Evolutionary conservation across 2,113 vertebrate genomes (phyloP), one percentile per base, ranked within the genome.

Genomic region (Mandrillus leucophaeus): DNA sequence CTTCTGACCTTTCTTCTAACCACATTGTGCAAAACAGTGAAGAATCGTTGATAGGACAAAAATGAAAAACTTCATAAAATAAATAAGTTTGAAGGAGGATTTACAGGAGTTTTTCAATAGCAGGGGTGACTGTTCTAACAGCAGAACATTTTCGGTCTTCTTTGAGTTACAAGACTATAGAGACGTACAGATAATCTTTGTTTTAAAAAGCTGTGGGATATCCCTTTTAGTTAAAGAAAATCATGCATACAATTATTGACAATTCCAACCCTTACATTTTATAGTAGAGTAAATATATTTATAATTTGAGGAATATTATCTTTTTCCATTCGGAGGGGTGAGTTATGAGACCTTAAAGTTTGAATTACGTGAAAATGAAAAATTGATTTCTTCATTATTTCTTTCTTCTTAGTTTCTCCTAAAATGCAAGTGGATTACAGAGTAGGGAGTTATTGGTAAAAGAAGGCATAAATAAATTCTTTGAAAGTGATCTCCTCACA

Each of bases 391-490:
- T 88, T 96, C 45, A 88, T 90, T 87, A 30, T 35, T 86, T 90
- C 10, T 93, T 88, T 35, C 35, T 82, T 81, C 27, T 64, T 93
- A 78, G 43, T 89, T 96, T 78, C 40, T 18, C 40, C 78, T 98
- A 76, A 92, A 93, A 50, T 59, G 30, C 40, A 78, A 84, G 68
- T 35, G 18, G 61, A 73, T 97, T 95, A 16, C 27, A 40, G 9
- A 30, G 57, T 97, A 45, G 40, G 14, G 23, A 20, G 89, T 96
- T 57, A 6, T 78, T 83, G 79, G 27, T 25, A 88, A 93, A 96
- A 90, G 17, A 88, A 97, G 90, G 85, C 50, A 59, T 92, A 98
- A 98, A 73, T 90, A 97, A 95, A 96, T 48, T 90, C 92, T 82
- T 35, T 5, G 20, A 93, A 80, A 94, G 70, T 12, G 35, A 66